phyloP scores from a whole-genome alignment of 2,797 vertebrate species.

The Australoheros facetus region DNA sequence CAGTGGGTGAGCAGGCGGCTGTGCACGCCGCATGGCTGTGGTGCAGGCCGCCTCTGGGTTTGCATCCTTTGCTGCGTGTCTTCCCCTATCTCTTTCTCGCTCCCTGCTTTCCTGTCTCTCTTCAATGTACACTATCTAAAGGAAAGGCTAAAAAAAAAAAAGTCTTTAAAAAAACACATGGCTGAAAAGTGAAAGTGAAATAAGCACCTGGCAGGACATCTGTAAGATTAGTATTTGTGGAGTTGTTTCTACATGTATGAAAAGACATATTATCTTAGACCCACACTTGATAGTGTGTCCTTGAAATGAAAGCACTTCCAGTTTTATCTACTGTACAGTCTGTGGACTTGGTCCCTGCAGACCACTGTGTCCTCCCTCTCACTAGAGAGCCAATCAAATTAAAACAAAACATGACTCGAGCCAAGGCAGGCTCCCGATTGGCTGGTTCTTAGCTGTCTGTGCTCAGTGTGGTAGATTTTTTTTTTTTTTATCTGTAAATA shows the following conservation, averaged over 20 bases:
- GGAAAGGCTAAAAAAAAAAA: too few species aligned
- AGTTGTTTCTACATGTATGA: neutral
- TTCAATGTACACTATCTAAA: too few species aligned
- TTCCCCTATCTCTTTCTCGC: too few species aligned
- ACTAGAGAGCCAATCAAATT: conserved; percentile 50
- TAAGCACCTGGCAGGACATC: neutral
- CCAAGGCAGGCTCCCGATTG: conserved; percentile 32
- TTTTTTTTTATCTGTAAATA: conserved; percentile 2
- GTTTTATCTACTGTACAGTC: conserved; percentile 43
- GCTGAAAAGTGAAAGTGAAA: neutral
- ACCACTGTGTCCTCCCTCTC: conserved; percentile 8
- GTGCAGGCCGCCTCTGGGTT: too few species aligned
- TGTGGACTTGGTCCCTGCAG: conserved; percentile 33
- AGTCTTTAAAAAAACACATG: neutral
- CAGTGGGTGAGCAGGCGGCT: too few species aligned
- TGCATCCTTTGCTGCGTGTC: too few species aligned
- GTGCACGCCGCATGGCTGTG: too few species aligned
- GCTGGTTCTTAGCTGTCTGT: neutral
- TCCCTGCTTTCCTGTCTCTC: too few species aligned
- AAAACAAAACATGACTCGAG: conserved; percentile 42
- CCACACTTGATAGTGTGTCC: neutral
- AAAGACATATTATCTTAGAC: neutral
- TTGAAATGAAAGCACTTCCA: neutral
- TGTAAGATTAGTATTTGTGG: neutral
- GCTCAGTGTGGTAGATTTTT: neutral